Evolutionary conservation across 2,113 vertebrate species (phyloP).

Genomic region (Ancistrus triradiatus): DNA sequence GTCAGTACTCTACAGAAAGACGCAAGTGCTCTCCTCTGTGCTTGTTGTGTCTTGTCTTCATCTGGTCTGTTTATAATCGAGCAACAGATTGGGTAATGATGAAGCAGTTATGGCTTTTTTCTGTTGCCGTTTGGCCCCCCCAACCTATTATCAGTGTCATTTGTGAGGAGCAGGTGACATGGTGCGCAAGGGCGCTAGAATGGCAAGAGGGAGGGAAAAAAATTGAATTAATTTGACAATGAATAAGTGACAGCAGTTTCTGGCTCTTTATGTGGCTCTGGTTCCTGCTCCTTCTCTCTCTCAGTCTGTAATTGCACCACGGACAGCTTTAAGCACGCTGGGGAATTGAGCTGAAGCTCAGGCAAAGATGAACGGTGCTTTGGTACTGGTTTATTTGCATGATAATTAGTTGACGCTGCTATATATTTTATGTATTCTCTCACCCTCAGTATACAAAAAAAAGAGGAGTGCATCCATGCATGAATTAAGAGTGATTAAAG

Average conservation of each 20-base stretch:
- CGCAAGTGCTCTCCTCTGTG: not conserved
- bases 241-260: slow-evolving; percentile 75
- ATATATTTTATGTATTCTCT: slow-evolving; percentile 72
- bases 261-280: slow-evolving; percentile 60
- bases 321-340: slow-evolving; percentile 73
- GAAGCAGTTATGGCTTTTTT: slow-evolving; percentile 64
- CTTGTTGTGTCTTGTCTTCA: not conserved
- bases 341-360: slow-evolving; percentile 71
- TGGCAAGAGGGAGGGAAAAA: slow-evolving; percentile 37
- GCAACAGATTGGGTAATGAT: slow-evolving; percentile 83
- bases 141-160: slow-evolving; percentile 68
- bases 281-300: slow-evolving; percentile 49
- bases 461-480: slow-evolving; percentile 59
- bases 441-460: slow-evolving; percentile 56
- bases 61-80: slow-evolving; percentile 64
- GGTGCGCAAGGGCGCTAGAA: slow-evolving; percentile 61
- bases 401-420: slow-evolving; percentile 75
- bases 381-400: slow-evolving; percentile 76
- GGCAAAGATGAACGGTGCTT: slow-evolving; percentile 71
- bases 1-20: too few species aligned
- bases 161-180: slow-evolving; percentile 65
- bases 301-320: slow-evolving; percentile 73
- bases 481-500: slow-evolving; percentile 78
- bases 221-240: slow-evolving; percentile 86
- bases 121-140: slow-evolving; percentile 61